Conservation (phyloP, 1,140 invertebrate species). For the Brachionus manjavacas region DNA sequence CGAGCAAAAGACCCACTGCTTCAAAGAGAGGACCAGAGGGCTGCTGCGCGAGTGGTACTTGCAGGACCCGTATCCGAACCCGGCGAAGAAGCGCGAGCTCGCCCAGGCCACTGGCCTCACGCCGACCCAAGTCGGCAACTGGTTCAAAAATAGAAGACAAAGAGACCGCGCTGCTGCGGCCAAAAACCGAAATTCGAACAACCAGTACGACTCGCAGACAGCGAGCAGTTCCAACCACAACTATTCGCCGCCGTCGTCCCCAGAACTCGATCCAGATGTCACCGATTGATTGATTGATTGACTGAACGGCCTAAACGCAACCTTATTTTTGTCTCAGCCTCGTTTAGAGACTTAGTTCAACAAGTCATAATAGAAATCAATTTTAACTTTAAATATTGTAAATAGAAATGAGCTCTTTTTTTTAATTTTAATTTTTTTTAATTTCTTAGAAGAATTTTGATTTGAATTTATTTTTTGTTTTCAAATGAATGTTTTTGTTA, state of each 20-base stretch:
- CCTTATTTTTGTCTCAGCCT: not conserved
- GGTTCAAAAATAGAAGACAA: constrained; percentile 99
- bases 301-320: not conserved
- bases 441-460: not conserved
- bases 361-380: not conserved
- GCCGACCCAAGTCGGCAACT: constrained; percentile 98
- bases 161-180: constrained; percentile 95
- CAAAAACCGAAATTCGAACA: constrained; percentile 61
- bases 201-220: constrained; percentile 41
- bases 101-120: constrained; percentile 94
- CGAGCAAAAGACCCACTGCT: constrained; percentile 99
- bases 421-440: not conserved
- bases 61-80: constrained; percentile 98
- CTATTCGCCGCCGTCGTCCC: constrained; percentile 38
- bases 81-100: constrained; percentile 93
- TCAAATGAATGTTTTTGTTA: not conserved
- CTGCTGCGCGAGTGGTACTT: constrained; percentile 86
- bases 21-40: constrained; percentile 92
- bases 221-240: constrained; percentile 41
- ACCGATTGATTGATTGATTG: not conserved
- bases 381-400: constrained; percentile 28
- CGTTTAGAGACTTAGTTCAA: not conserved
- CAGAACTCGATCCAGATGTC: constrained; percentile 31
- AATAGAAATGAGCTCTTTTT: not conserved
- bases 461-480: not conserved